Percentiles rank a stretch among this genome's conserved stretches.
Evolutionary conservation across 2,888 invertebrate species (phyloP).

Genomic region (Conops quadrifasciatus): DNA sequence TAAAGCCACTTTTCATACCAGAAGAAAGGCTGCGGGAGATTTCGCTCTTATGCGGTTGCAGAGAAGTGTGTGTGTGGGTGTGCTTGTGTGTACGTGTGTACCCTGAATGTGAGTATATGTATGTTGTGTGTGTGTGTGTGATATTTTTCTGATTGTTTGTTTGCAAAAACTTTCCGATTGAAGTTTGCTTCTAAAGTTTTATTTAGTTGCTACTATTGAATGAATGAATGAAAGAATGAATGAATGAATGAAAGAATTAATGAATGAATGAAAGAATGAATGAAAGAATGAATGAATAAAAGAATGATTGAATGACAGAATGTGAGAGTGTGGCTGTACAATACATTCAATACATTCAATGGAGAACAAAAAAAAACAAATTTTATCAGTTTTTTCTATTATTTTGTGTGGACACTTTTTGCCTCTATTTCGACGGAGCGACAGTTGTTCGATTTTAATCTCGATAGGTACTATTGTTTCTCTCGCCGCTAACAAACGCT

Average conservation of each 20-base stretch:
- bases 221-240: background rate
- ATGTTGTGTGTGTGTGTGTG: slow-evolving; percentile 10
- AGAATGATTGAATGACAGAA: background rate
- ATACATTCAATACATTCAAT: no score
- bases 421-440: background rate
- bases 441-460: slow-evolving; percentile 13
- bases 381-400: slow-evolving; percentile 7
- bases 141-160: no score
- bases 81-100: background rate
- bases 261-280: no score
- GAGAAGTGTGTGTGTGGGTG: background rate
- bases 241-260: no score
- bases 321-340: no score
- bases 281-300: no score
- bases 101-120: background rate
- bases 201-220: background rate
- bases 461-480: background rate
- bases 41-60: background rate
- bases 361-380: slow-evolving; percentile 13
- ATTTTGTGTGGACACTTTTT: background rate
- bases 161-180: slow-evolving; percentile 5
- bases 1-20: no score
- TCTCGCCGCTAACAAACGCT: slow-evolving; percentile 15
- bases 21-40: background rate
- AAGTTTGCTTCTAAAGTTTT: background rate